phyloP scores from a whole-genome alignment of 2,113 vertebrate species.

The Natator depressus region DNA sequence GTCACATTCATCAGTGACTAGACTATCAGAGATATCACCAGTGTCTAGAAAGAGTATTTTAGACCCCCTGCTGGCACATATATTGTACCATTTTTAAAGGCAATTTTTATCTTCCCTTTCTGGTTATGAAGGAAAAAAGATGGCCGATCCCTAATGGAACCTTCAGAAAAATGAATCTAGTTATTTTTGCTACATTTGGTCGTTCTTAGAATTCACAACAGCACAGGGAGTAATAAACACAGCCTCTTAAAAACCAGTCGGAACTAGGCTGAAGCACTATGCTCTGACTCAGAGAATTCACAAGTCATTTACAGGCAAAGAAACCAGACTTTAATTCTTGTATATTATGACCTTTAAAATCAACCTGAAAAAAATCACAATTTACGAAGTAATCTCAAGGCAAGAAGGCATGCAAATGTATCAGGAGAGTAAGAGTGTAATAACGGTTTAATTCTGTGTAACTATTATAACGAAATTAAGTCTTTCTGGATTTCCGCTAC shows the following conservation, averaged over 20 bases:
- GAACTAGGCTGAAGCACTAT: neutral
- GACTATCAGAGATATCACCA: neutral
- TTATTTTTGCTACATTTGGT: neutral
- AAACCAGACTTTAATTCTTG: neutral
- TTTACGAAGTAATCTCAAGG: neutral
- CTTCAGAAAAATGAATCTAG: neutral
- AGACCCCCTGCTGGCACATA: neutral
- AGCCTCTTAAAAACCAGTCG: neutral
- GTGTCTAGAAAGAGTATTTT: neutral
- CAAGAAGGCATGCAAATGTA: constrained; percentile 9
- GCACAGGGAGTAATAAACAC: constrained; percentile 7
- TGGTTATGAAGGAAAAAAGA: neutral
- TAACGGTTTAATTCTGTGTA: constrained; percentile 43
- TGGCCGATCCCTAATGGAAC: neutral
- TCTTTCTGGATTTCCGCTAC: constrained; percentile 45
- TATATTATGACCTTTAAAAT: neutral
- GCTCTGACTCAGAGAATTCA: neutral
- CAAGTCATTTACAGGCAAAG: neutral
- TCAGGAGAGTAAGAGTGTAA: neutral
- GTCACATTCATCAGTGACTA: neutral
- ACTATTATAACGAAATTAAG: constrained; percentile 53
- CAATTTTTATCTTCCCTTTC: neutral
- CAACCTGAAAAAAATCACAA: neutral
- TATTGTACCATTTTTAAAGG: neutral
- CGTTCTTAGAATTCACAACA: constrained; percentile 6